Base-by-base conservation (phyloP, 2,888 invertebrate genomes). In the Leptothorax acervorum region DNA sequence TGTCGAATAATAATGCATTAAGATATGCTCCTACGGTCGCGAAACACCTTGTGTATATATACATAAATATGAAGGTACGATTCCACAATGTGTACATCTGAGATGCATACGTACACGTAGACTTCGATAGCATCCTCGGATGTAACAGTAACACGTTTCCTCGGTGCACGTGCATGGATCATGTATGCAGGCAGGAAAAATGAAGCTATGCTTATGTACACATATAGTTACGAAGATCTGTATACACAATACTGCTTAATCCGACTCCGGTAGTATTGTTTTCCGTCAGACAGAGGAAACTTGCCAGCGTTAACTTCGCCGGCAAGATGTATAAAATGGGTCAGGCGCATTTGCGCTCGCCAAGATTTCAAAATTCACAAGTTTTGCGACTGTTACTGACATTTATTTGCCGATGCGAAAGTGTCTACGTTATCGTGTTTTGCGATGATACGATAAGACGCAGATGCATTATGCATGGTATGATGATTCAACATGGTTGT, bases 331-430 rank as follows among this genome's bases (percentile, higher is more conserved):
- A 53, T 31, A 74, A 55, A 62, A 62, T 76, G 57, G 70, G 57
- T 35, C 70, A 23, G 53, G 15, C 53, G 53, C 63, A 63, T 83
- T 83, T 71, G 55, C 51, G 62, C 63, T 51, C 53, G 82, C 83
- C 82, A 71, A 78, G 76, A 85, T 85, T 85, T 78, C 42, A 42
- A 51, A 65, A 83, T 78, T 85, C 76, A 73, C 66, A 66, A 76
- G 31, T 55, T 57, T 65, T 31, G 82, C 71, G 55, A 48, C 53
- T 28, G 70, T 70, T 66, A 23, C 51, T 51, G 57, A 76, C 66
- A 51, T 82, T 73, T 78, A 83, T 85, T 78, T 71, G 73, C 57
- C 66, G 68, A 83, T 62, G 82, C 82, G 75, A 55, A 62, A 75
- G 53, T 62, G 68, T 51, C 42, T 53, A 68, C 62, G 82, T 76